Percentiles rank a stretch among this genome's conserved stretches.
Conservation (phyloP, 2,113 vertebrate genomes). For the Potamarius usumacintae region DNA sequence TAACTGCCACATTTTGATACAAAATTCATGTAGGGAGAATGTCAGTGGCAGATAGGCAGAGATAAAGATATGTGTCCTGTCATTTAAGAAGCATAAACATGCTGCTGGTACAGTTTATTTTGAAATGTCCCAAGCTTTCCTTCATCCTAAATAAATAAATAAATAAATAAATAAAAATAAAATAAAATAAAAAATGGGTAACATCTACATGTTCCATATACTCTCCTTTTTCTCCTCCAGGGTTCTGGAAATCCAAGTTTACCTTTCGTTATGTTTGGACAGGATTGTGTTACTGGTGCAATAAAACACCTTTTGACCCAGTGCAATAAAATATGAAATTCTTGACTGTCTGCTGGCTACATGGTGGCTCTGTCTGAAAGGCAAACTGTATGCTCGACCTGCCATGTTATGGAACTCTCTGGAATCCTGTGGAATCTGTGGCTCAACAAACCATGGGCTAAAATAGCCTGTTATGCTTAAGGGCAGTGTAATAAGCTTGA, state of each 20-base stretch:
- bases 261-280: conserved; percentile 61
- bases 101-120: conserved; percentile 63
- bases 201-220: conserved; percentile 59
- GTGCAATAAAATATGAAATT: conserved; percentile 64
- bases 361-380: conserved; percentile 43
- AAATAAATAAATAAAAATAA: conserved; percentile 46
- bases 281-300: conserved; percentile 65
- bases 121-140: conserved; percentile 59
- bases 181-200: conserved; percentile 56
- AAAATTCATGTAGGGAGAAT: conserved; percentile 47
- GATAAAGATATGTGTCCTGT: conserved; percentile 62
- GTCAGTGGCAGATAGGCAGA: conserved; percentile 55
- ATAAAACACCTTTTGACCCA: conserved; percentile 62
- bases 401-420: conserved; percentile 26
- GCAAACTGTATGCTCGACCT: conserved; percentile 32
- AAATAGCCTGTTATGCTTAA: conserved; percentile 32
- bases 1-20: conserved; percentile 53
- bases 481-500: conserved; percentile 1
- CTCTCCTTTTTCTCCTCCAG: conserved; percentile 40
- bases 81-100: conserved; percentile 67
- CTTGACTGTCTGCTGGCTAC: conserved; percentile 54
- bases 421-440: conserved; percentile 12
- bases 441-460: conserved; percentile 8
- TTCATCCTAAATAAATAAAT: conserved; percentile 56
- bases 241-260: conserved; percentile 58